Percentiles rank a stretch among this genome's conserved stretches.
These are phyloP conservation scores for Ptiloglossa arizonensis DNA, from an alignment of 1,140 invertebrate genomes.

Conservation along the genomic window DNA sequence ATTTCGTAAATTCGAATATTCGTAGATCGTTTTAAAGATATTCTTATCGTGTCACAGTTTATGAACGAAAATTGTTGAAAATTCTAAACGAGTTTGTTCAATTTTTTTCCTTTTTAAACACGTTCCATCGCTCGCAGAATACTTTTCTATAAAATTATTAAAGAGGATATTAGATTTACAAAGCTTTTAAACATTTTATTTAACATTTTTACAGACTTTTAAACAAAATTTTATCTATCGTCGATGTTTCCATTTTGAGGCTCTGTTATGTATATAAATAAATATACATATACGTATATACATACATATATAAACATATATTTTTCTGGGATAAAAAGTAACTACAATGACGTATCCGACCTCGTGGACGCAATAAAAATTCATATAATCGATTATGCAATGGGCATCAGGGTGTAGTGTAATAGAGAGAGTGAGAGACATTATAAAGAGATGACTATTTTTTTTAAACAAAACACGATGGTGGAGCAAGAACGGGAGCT, in stretches of 20 bases:
- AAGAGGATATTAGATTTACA: no score
- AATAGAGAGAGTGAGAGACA: conserved; percentile 20
- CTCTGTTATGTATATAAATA: conserved; percentile 51
- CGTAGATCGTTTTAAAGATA: no score
- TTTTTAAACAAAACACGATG: conserved; percentile 17
- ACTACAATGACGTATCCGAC: conserved; percentile 37
- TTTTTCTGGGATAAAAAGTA: conserved; percentile 45
- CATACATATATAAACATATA: conserved; percentile 43
- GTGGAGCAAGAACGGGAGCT: not conserved
- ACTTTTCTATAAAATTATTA: no score
- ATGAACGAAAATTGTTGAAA: no score
- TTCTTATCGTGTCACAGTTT: no score
- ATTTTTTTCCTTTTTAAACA: no score
- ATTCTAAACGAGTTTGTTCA: no score
- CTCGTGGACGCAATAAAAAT: conserved; percentile 47
- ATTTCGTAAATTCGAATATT: not conserved
- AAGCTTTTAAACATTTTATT: no score
- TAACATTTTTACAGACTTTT: no score
- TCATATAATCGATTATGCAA: conserved; percentile 42
- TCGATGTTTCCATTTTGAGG: conserved; percentile 30
- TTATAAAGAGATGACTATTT: conserved; percentile 51
- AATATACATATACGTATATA: conserved; percentile 17
- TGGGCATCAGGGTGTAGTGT: conserved; percentile 52
- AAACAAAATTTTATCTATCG: conserved; percentile 9
- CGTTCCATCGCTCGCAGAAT: no score